Percentiles rank a stretch among this genome's conserved stretches.
Evolutionary conservation across 2,888 invertebrate species (phyloP).

Genomic region (Hetaerina titia): DNA sequence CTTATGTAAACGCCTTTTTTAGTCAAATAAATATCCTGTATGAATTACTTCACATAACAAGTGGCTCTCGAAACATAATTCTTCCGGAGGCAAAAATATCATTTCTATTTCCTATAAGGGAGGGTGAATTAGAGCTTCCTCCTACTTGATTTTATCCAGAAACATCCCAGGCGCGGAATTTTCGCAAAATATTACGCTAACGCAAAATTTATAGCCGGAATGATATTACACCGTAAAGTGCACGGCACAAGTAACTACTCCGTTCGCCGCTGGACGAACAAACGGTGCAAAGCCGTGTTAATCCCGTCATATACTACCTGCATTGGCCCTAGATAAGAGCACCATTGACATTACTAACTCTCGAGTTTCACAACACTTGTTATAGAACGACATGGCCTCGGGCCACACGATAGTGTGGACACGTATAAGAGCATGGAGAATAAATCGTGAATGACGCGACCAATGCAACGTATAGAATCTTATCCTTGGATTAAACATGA

Average conservation of each 20-base stretch:
- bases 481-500: not conserved
- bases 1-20: no score
- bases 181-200: not conserved
- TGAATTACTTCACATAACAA: no score
- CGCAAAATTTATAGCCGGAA: not conserved
- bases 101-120: no score
- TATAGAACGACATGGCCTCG: not conserved
- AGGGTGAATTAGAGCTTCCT: no score
- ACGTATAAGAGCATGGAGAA: not conserved
- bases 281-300: not conserved
- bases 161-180: not conserved
- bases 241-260: not conserved
- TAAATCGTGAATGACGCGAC: not conserved
- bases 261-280: not conserved
- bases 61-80: no score
- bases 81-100: no score
- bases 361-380: not conserved
- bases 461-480: not conserved
- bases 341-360: not conserved
- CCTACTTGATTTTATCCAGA: not conserved
- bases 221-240: not conserved
- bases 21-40: no score
- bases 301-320: constrained; percentile 12
- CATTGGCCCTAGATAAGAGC: not conserved
- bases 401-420: not conserved